Evolutionary conservation across 2,113 vertebrate genomes (phyloP).

Genomic region (Grammomys dolichurus): DNA sequence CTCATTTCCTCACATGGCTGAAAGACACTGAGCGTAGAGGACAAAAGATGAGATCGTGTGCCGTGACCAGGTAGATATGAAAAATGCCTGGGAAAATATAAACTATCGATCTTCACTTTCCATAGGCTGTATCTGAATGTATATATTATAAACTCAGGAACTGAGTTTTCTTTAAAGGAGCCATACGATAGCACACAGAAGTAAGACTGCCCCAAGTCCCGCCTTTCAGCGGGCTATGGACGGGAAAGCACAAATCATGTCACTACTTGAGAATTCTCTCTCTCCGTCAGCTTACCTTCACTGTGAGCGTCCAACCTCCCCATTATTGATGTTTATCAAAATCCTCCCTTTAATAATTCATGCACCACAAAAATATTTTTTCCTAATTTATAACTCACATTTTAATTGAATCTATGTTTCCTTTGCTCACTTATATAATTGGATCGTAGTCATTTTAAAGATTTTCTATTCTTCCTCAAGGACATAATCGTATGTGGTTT

Average conservation of each 20-base stretch:
- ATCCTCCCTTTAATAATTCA: background rate
- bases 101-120: background rate
- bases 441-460: background rate
- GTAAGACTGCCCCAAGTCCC: background rate
- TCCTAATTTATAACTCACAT: background rate
- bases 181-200: background rate
- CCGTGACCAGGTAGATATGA: background rate
- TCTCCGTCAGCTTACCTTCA: background rate
- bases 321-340: background rate
- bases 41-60: background rate
- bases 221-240: background rate
- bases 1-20: background rate
- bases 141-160: background rate
- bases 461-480: background rate
- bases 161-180: slow-evolving; percentile 58
- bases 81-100: background rate
- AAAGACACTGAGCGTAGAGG: background rate
- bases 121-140: background rate
- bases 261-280: background rate
- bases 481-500: background rate
- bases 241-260: background rate
- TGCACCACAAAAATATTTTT: background rate
- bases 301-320: background rate
- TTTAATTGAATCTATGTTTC: background rate
- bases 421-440: background rate